Percentiles rank a stretch among this genome's conserved stretches.
Conservation (phyloP, 2,888 invertebrate genomes). For the Prostheceraeus crozeri region DNA sequence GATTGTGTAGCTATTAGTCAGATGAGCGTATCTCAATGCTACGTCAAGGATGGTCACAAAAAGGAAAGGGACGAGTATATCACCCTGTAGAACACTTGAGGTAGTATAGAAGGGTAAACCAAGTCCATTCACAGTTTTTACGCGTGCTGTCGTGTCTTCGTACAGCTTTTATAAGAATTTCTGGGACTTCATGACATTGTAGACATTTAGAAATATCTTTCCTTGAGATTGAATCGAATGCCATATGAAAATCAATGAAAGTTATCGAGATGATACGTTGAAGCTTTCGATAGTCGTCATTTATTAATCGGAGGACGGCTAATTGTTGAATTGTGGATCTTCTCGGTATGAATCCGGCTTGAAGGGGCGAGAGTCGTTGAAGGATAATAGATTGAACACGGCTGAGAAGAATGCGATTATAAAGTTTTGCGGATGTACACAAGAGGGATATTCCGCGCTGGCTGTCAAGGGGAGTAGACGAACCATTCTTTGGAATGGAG, state of each 20-base stretch:
- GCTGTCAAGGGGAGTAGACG: not conserved
- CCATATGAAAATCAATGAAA: conserved; percentile 30
- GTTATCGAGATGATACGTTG: conserved; percentile 21
- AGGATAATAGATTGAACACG: conserved; percentile 7
- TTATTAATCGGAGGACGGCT: conserved; percentile 21
- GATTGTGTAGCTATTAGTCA: too few relatives aligned
- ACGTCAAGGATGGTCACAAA: too few relatives aligned
- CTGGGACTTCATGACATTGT: too few relatives aligned
- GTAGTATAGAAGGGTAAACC: too few relatives aligned
- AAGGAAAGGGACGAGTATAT: too few relatives aligned
- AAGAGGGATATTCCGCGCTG: conserved; percentile 12
- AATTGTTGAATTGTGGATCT: conserved; percentile 30
- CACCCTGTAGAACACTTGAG: too few relatives aligned
- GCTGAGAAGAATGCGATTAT: not conserved
- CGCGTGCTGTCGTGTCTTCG: too few relatives aligned
- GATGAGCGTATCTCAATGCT: too few relatives aligned
- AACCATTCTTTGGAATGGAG: conserved; percentile 16
- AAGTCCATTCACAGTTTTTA: too few relatives aligned
- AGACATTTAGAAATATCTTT: too few relatives aligned
- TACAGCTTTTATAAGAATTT: too few relatives aligned
- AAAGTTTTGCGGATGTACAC: conserved; percentile 15
- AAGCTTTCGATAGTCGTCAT: conserved; percentile 28
- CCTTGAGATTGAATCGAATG: conserved; percentile 31
- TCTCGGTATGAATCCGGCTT: conserved; percentile 28
- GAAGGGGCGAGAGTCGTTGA: conserved; percentile 11